Conservation (phyloP, 2,888 invertebrate genomes). For the Scrobipalpa costella region DNA sequence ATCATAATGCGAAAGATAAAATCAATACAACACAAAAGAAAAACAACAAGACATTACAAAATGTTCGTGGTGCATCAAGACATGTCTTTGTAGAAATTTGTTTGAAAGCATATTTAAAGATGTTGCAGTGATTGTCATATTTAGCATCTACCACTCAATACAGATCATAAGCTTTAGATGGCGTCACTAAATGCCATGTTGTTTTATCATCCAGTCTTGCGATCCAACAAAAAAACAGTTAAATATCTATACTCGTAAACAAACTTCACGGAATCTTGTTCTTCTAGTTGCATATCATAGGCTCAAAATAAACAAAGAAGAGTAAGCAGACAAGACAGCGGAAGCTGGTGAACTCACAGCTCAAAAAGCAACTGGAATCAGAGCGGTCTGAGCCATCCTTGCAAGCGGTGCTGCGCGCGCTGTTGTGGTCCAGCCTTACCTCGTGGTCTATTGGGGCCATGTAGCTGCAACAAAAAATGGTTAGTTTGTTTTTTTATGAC, state of each 20-base stretch:
- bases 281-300: neutral
- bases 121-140: too few relatives aligned
- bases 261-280: too few relatives aligned
- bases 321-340: conserved; percentile 34
- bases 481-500: neutral
- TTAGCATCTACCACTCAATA: too few relatives aligned
- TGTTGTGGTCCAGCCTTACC: conserved; percentile 62
- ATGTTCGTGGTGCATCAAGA: neutral
- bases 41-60: neutral
- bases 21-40: neutral
- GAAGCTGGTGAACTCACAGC: conserved; percentile 65
- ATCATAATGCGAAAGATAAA: neutral
- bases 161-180: too few relatives aligned
- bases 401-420: conserved; percentile 59
- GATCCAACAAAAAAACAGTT: too few relatives aligned
- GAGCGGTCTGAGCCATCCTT: conserved; percentile 71
- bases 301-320: neutral
- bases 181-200: too few relatives aligned
- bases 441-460: conserved; percentile 75
- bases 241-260: too few relatives aligned
- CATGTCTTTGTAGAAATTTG: too few relatives aligned
- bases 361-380: conserved; percentile 78
- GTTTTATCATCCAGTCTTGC: too few relatives aligned
- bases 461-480: conserved; percentile 55
- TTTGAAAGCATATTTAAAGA: too few relatives aligned